These are phyloP conservation scores for Tyto alba DNA, from an alignment of 2,113 vertebrate genomes.

Conservation along the genomic window DNA sequence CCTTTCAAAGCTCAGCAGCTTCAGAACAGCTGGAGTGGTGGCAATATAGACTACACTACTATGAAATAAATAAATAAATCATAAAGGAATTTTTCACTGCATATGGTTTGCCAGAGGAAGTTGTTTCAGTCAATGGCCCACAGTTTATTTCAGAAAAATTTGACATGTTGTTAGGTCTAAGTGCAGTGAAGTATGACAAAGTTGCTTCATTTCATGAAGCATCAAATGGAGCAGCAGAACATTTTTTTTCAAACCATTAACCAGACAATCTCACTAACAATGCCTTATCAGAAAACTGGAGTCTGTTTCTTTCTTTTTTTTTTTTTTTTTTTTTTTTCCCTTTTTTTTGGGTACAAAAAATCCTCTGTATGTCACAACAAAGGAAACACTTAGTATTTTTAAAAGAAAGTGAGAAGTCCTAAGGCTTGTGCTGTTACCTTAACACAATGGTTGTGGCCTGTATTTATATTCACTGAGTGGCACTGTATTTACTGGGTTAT, in stretches of 20 bases:
- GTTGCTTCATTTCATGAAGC: slow-evolving; percentile 48
- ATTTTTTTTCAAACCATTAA: slow-evolving; percentile 56
- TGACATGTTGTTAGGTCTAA: slow-evolving; percentile 11
- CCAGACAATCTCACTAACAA: slow-evolving; percentile 31
- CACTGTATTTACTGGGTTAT: not conserved
- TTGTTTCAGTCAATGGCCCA: not conserved
- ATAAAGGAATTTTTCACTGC: slow-evolving; percentile 30
- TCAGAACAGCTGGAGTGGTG: not conserved
- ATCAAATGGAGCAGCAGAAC: slow-evolving; percentile 28
- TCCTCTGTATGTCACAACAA: not conserved
- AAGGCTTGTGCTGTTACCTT: not conserved
- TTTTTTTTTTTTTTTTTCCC: accelerated
- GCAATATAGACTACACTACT: not conserved
- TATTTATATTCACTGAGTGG: too few species aligned
- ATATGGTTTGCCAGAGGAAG: slow-evolving; percentile 2
- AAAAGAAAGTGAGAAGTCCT: not conserved
- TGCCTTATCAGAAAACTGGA: not conserved
- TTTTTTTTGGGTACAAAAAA: not conserved
- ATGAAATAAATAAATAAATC: not conserved
- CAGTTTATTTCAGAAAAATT: slow-evolving; percentile 51
- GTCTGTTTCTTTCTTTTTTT: not conserved
- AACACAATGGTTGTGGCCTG: not conserved
- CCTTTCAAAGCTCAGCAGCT: not conserved
- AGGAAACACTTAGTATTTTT: not conserved
- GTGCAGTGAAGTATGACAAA: slow-evolving; percentile 28